Evolutionary conservation across 2,113 vertebrate genomes (phyloP), one percentile per base, ranked within the genome.

Genomic region (Corythornis madagascariensis): DNA sequence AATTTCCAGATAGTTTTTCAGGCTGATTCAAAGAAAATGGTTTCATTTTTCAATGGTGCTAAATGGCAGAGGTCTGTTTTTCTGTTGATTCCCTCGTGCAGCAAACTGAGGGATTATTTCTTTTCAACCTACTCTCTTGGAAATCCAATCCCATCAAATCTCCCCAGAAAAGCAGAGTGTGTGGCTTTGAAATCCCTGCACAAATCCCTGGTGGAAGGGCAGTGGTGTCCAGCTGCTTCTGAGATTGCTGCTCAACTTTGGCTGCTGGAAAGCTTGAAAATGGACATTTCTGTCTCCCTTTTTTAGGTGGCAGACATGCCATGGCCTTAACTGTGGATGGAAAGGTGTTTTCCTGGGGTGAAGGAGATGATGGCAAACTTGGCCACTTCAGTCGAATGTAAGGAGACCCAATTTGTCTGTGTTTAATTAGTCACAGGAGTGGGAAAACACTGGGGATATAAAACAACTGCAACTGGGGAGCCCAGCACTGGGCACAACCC

Each of bases 301-400:
- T 97, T 13, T 59, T 50, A 99, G 98, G 99, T 64, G 99, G 99
- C 6, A 98, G 99, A n/a, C 99, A 99, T 26, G 99, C 99, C 76
- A 99, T 99, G 95, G 99, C 99, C 25, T 96, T 99, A 92, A 99
- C 99, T 11, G 99, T 99, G 59, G 99, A 99, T 16, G 99, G 99
- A n/a, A 99, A 99, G 70, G 98, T 99, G 4, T 99, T 99, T 93
- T 99, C 99, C 2, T 99, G 99, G 99, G 99, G 99, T 17, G 99
- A 99, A 97, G 99, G 99, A 86, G 99, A 99, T 33, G 99, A 99
- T 63, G 99, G 99, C 76, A 99, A 99, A 85, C 98, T 99, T 50
- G 99, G 99, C 59, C 99, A 99, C 94, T 99, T 99, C 96, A 99
- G 99, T 95, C 98, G 99, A 97, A 99, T 99, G 99, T 99, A 97